Conservation (phyloP, 2,113 vertebrate species). For the Porphyrio hochstetteri region DNA sequence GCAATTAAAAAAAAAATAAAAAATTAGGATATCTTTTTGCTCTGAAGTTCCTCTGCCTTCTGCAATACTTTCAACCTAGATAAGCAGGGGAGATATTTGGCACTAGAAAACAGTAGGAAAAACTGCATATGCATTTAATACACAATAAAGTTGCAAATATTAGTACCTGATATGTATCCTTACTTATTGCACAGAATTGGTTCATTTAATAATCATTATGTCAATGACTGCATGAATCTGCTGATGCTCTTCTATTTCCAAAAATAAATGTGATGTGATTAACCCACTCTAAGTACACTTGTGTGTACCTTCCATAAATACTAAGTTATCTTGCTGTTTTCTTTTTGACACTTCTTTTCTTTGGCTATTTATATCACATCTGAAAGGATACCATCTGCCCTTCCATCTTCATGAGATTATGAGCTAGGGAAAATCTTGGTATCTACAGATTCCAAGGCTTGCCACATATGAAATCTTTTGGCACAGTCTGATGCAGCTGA, state of each 20-base stretch:
- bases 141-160: not conserved
- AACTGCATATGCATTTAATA: not conserved
- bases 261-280: constrained; percentile 9
- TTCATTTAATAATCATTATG: not conserved
- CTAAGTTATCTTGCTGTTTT: not conserved
- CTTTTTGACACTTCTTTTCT: not conserved
- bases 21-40: not conserved
- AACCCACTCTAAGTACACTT: not conserved
- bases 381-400: constrained; percentile 7
- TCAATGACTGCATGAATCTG: not conserved
- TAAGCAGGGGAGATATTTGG: not conserved
- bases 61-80: not conserved
- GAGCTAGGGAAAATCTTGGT: not conserved
- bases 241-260: not conserved
- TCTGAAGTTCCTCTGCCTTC: not conserved
- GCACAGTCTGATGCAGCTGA: constrained; percentile 7
- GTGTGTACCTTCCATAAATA: constrained; percentile 2
- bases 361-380: constrained; percentile 11
- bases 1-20: not conserved
- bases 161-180: not conserved
- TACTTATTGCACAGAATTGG: not conserved
- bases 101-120: not conserved
- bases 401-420: not conserved
- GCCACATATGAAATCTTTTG: not conserved
- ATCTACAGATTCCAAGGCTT: constrained; percentile 10